A percentile compares a stretch with the other conserved stretches of the same genome.
phyloP scores from a whole-genome alignment of 2,797 vertebrate species.

The Sarcophilus harrisii region DNA sequence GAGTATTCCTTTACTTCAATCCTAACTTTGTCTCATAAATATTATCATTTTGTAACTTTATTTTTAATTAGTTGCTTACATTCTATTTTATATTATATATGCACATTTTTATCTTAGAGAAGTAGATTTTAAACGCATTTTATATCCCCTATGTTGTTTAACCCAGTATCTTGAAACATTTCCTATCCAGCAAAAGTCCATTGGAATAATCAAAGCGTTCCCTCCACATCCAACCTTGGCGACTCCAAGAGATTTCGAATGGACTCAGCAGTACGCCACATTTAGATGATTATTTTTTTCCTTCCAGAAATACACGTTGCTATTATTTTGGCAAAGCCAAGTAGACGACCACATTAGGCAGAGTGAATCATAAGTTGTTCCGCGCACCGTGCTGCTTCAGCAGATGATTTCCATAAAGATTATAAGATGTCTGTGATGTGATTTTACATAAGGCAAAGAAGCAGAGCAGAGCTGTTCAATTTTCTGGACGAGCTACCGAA shows the following conservation, averaged over 20 bases:
- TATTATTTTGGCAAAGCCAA: constrained; percentile 30
- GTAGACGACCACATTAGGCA: constrained; percentile 24
- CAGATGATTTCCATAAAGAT: constrained; percentile 38
- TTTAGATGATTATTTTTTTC: constrained; percentile 15
- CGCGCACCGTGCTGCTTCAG: constrained; percentile 7
- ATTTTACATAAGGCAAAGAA: constrained; percentile 19
- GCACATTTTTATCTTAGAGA: not conserved
- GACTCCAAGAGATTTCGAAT: constrained; percentile 1
- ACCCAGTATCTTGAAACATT: not conserved
- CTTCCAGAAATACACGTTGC: constrained; percentile 42
- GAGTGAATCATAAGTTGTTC: constrained; percentile 42
- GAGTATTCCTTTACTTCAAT: not conserved
- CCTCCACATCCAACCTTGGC: not conserved
- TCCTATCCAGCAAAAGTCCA: not conserved
- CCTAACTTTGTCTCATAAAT: not conserved
- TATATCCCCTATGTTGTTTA: not conserved
- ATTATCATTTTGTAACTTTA: not conserved
- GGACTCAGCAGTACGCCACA: constrained; percentile 16
- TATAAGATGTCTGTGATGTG: constrained; percentile 54
- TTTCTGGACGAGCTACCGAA: constrained; percentile 36
- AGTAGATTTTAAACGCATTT: not conserved
- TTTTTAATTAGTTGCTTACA: not conserved
- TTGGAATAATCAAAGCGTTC: not conserved
- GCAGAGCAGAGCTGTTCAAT: not conserved
- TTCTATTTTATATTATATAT: not conserved